Percentiles rank a stretch among this genome's conserved stretches.
These are phyloP conservation scores for Morus bassanus DNA, from an alignment of 2,797 vertebrate species.

Conservation along the genomic window DNA sequence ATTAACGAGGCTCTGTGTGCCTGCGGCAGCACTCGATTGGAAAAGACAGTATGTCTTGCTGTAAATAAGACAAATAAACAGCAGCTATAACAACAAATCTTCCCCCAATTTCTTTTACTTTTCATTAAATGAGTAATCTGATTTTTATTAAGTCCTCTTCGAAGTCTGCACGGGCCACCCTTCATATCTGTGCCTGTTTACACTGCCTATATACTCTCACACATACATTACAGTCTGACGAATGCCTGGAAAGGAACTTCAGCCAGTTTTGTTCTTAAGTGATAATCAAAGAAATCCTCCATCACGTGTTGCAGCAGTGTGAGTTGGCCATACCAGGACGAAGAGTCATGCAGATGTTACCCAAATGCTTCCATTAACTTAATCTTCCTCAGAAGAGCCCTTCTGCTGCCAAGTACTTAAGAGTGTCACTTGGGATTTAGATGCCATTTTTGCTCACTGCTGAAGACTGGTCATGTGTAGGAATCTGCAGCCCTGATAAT, in stretches of 20 bases:
- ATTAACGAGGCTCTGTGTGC: slow-evolving; percentile 31
- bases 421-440: slow-evolving; percentile 71
- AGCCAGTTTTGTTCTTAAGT: slow-evolving; percentile 68
- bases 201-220: neutral
- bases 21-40: neutral
- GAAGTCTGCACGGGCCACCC: neutral
- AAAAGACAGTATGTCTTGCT: slow-evolving; percentile 22
- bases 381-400: slow-evolving; percentile 75
- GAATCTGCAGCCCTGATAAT: slow-evolving; percentile 65
- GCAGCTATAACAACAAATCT: slow-evolving; percentile 43
- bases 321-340: slow-evolving; percentile 65
- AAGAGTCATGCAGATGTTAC: slow-evolving; percentile 73
- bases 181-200: neutral
- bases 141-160: slow-evolving; percentile 39
- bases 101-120: neutral
- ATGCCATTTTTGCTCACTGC: slow-evolving; percentile 71
- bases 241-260: slow-evolving; percentile 33
- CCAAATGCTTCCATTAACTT: slow-evolving; percentile 73
- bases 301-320: slow-evolving; percentile 69
- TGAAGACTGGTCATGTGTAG: slow-evolving; percentile 68
- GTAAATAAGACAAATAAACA: slow-evolving; percentile 58
- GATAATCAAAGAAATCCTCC: slow-evolving; percentile 72
- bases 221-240: neutral
- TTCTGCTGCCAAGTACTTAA: slow-evolving; percentile 73
- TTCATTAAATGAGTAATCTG: slow-evolving; percentile 36